Percentiles rank a stretch among this genome's conserved stretches.
phyloP scores from a whole-genome alignment of 2,888 invertebrate species.

The Sesia bembeciformis region DNA sequence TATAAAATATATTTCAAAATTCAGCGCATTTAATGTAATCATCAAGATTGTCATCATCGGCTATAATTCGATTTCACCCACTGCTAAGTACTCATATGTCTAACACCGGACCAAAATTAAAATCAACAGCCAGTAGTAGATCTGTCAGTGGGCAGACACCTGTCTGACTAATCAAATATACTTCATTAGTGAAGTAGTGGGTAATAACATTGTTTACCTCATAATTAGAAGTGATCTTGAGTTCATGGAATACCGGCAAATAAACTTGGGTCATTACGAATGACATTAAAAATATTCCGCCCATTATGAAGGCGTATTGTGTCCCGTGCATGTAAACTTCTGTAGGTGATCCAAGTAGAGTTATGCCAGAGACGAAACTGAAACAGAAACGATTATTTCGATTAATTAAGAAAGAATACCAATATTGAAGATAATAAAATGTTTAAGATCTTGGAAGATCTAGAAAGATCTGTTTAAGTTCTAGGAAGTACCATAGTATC shows the following conservation, averaged over 20 bases:
- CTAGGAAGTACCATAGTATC: no score
- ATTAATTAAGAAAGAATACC: not conserved
- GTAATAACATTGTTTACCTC: slow-evolving; percentile 69
- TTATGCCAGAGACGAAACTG: slow-evolving; percentile 85
- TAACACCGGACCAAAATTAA: no score
- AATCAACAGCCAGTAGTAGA: no score
- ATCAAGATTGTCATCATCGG: no score
- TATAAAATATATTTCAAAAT: no score
- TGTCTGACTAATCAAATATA: no score
- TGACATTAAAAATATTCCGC: slow-evolving; percentile 78
- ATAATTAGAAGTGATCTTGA: slow-evolving; percentile 85
- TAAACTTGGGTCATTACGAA: slow-evolving; percentile 79
- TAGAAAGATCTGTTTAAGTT: no score
- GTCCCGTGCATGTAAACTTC: slow-evolving; percentile 88
- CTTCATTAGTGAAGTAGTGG: not conserved
- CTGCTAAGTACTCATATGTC: no score
- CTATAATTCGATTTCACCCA: no score
- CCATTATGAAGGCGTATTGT: slow-evolving; percentile 79
- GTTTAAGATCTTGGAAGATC: no score
- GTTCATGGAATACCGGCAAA: slow-evolving; percentile 83
- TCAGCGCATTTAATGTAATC: no score
- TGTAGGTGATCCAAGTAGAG: slow-evolving; percentile 84
- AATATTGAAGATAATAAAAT: not conserved
- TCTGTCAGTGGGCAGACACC: no score
- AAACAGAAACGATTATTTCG: slow-evolving; percentile 8